Evolutionary conservation across 2,797 vertebrate species (phyloP), one percentile per base, ranked within the genome.

Genomic region (Poecilia velifera): DNA sequence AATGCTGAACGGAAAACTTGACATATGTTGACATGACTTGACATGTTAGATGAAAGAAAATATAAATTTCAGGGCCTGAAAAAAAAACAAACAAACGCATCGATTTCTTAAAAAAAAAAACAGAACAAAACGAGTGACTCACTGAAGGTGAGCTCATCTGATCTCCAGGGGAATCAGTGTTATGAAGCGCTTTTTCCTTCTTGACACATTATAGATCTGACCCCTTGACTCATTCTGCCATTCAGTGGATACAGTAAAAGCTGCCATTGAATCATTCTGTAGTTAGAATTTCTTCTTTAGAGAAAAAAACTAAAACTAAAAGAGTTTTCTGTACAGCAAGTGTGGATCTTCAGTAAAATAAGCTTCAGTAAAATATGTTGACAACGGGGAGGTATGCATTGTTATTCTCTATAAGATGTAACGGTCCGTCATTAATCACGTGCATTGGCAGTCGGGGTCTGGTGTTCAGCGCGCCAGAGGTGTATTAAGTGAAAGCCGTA

Each of bases 401-500:
- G 64, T 55, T 86, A 18, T 22, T 79, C 53, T 59, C 57, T 41
- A 47, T 51, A 36, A 34, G 73, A 51, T 74, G 71, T 73, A 46
- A 72, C 80, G 79, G 83, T 86, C 80, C 41, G 80, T 86, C 82
- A 86, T 92, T 88, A 88, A 84, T 88, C 81, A 75, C 47, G 0
- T 45, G 51, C 73, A 31, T 73, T 82, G 79, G 46, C 86, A 86
- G 83, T 41, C 78, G n/a, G 53, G 55, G 73, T 80, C 20, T 72
- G 34, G 83, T 82, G 76, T 78, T 74, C 74, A 80, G 34, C 0
- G 0, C 51, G 49, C 72, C 74, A 28, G 68, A 13, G 12, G 45
- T 46, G 76, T 84, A 70, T 83, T 82, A 84, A 76, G 72, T 79
- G 51, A 84, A 86, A 86, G 34, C 31, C 16, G 80, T 62, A 71